A percentile compares a stretch with the other conserved stretches of the same genome.
Evolutionary conservation across 2,888 invertebrate genomes (phyloP).

Genomic region (Neuroscelio doddi): DNA sequence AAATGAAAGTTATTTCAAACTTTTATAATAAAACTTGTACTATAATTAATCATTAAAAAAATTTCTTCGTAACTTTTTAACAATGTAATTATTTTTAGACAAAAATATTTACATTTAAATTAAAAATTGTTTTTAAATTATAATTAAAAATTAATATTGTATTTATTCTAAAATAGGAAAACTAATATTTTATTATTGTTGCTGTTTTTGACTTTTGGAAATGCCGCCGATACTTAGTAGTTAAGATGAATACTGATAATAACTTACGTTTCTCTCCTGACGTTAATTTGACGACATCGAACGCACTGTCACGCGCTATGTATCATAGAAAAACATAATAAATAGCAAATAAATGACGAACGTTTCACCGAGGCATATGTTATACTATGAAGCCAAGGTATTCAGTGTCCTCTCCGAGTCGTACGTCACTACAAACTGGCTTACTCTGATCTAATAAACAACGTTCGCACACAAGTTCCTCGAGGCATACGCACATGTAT

Average conservation of each 20-base stretch:
- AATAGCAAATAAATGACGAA: slow-evolving; percentile 15
- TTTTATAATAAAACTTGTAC: too few species aligned
- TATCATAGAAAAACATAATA: slow-evolving; percentile 14
- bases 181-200: too few species aligned
- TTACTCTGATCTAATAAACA: slow-evolving; percentile 70
- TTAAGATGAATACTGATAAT: not conserved
- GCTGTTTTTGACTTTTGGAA: too few species aligned
- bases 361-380: slow-evolving; percentile 33
- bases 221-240: too few species aligned
- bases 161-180: too few species aligned
- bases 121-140: too few species aligned
- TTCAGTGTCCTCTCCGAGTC: slow-evolving; percentile 56
- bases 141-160: too few species aligned
- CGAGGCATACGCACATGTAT: slow-evolving; percentile 14
- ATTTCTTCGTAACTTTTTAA: too few species aligned
- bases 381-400: slow-evolving; percentile 53
- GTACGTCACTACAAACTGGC: slow-evolving; percentile 67
- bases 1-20: too few species aligned
- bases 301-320: slow-evolving; percentile 3
- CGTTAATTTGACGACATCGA: slow-evolving; percentile 4
- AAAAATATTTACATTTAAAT: too few species aligned
- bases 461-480: slow-evolving; percentile 43
- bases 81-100: too few species aligned
- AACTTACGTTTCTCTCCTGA: slow-evolving; percentile 17
- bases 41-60: too few species aligned